Percentiles rank a stretch among this genome's conserved stretches.
phyloP scores from a whole-genome alignment of 2,888 invertebrate species.

The Synergus japonicus region DNA sequence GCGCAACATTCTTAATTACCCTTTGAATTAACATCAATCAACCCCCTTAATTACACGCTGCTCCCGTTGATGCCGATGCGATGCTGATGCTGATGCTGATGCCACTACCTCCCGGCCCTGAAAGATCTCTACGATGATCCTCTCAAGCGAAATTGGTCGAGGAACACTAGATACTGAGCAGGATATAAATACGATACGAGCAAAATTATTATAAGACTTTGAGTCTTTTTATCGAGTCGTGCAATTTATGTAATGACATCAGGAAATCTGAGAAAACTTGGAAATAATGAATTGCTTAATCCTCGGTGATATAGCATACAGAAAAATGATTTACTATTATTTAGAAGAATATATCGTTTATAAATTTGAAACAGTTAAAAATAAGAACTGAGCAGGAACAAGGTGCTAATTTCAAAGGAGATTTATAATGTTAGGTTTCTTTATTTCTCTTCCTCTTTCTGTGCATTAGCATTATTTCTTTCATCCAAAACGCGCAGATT shows the following conservation, averaged over 20 bases:
- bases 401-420: constrained; percentile 25
- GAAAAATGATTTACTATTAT: neutral
- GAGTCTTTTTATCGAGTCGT: neutral
- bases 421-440: constrained; percentile 16
- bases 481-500: constrained; percentile 21
- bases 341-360: neutral
- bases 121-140: constrained; percentile 30
- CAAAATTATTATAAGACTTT: neutral
- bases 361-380: too few species aligned
- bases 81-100: constrained; percentile 63
- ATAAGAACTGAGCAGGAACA: neutral
- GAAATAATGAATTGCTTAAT: neutral
- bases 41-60: constrained; percentile 76
- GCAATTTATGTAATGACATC: neutral
- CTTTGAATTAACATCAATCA: constrained; percentile 78
- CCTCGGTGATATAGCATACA: neutral
- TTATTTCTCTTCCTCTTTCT: constrained; percentile 11
- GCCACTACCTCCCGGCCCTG: constrained; percentile 56
- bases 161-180: neutral
- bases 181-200: neutral
- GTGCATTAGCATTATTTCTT: constrained; percentile 27
- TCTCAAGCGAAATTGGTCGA: constrained; percentile 18
- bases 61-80: constrained; percentile 64
- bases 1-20: constrained; percentile 78
- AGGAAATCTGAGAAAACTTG: too few species aligned